phyloP scores from a whole-genome alignment of 2,888 invertebrate genomes.

The Crioceris asparagi region DNA sequence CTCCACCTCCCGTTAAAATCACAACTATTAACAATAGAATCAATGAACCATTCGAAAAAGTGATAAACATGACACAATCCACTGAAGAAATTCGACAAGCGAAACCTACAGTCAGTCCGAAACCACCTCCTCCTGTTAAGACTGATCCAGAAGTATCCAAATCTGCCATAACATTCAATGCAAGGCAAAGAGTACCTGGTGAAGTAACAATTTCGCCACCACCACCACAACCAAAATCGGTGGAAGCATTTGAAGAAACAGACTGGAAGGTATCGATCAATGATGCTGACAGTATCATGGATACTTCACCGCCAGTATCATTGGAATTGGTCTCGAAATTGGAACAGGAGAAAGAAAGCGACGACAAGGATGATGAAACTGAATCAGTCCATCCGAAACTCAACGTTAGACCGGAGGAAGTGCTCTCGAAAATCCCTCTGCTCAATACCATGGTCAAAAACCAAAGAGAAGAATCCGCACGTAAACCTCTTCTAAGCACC shows the following conservation, averaged over 20 bases:
- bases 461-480: slow-evolving; percentile 12
- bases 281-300: slow-evolving; percentile 12
- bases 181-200: slow-evolving; percentile 14
- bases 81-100: slow-evolving; percentile 3
- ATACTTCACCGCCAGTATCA: slow-evolving; percentile 16
- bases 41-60: slow-evolving; percentile 9
- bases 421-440: slow-evolving; percentile 17
- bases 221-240: slow-evolving; percentile 6
- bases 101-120: slow-evolving; percentile 2
- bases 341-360: slow-evolving; percentile 1
- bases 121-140: slow-evolving; percentile 5
- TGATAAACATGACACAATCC: neutral
- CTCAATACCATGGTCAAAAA: slow-evolving; percentile 17
- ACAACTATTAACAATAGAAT: slow-evolving; percentile 9
- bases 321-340: slow-evolving; percentile 7
- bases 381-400: neutral
- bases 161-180: no score
- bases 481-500: slow-evolving; percentile 10
- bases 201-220: slow-evolving; percentile 1
- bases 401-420: slow-evolving; percentile 12
- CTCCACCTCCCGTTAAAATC: slow-evolving; percentile 5
- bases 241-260: slow-evolving; percentile 8
- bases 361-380: neutral
- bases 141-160: slow-evolving; percentile 7
- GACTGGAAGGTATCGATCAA: slow-evolving; percentile 17